Evolutionary conservation across 2,888 invertebrate genomes (phyloP), one percentile per base, ranked within the genome.

Genomic region (Phyllotreta striolata): DNA sequence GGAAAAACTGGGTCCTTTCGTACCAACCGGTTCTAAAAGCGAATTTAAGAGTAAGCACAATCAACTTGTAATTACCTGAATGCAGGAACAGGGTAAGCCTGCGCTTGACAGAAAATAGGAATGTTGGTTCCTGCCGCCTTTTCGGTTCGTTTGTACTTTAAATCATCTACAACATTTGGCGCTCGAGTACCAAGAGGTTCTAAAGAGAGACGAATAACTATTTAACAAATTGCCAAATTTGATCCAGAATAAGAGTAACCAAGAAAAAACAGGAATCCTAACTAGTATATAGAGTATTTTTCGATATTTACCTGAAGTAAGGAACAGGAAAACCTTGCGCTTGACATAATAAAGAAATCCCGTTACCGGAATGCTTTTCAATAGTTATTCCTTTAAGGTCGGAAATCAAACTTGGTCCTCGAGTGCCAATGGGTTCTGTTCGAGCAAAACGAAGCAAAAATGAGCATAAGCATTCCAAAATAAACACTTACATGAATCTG

Each of bases 31-130:
- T 78, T 86, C 86, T 86, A 52, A 39, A 61, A 41, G 12, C 43
- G 41, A 61, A 91, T 73, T 87, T 87, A 79, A 90, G 89, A 76
- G 91, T 87, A 44, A 88, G 87, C 83, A 88, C 87, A 88, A 84
- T 34, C 71, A 81, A 83, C 78, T 49, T 49, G 13, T 4, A 55
- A 40, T 74, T 73, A 85, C 85, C 83, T 84, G 80, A 83, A 84
- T 65, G 77, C 75, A 13, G 86, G 86, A 54, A 83, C 79, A 6
- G 86, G 87, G 72, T 79, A 85, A 47, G 88, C 89, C 83, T 87
- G 86, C 34, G 86, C 86, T 70, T 84, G 84, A 75, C 87, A 87
- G 46, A 84, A 78, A 10, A 85, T 51, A 9, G 67, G 55, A 10
- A 67, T 55, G 40, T 58, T 65, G 37, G 57, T 46, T 13, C 40